These are phyloP conservation scores for Tyrannus savana DNA, from an alignment of 2,113 vertebrate genomes.

Conservation along the genomic window DNA sequence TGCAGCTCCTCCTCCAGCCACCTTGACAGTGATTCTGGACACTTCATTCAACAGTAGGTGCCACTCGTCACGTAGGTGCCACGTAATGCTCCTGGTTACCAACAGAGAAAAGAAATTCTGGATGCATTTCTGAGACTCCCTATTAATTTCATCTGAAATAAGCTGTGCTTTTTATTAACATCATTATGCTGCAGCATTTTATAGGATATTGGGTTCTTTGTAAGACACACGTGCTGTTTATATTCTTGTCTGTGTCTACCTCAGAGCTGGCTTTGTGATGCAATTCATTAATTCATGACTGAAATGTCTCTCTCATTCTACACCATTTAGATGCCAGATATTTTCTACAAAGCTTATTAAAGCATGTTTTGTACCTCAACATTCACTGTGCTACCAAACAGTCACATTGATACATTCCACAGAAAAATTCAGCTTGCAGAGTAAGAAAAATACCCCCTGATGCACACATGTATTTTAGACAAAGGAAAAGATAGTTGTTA, in stretches of 20 bases:
- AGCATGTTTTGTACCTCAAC: background rate
- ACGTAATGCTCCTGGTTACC: background rate
- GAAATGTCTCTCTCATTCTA: background rate
- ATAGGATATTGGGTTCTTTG: background rate
- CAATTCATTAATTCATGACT: background rate
- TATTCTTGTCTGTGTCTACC: background rate
- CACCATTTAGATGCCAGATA: background rate
- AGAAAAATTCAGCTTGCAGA: background rate
- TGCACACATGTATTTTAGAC: background rate
- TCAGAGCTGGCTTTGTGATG: background rate
- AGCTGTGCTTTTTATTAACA: background rate
- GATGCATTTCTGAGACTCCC: background rate
- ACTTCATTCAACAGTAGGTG: too few relatives aligned
- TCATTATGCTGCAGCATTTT: background rate
- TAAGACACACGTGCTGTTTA: background rate
- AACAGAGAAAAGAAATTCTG: background rate
- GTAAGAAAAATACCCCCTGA: background rate
- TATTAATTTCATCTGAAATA: background rate
- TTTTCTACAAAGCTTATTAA: conserved; percentile 6
- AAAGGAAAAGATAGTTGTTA: background rate
- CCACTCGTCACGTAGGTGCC: background rate
- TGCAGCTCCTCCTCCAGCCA: background rate
- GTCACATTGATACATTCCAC: background rate
- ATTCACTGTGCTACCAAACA: background rate
- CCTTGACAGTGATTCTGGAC: background rate